Conservation (phyloP, 2,888 invertebrate genomes). For the Craniophora ligustri region DNA sequence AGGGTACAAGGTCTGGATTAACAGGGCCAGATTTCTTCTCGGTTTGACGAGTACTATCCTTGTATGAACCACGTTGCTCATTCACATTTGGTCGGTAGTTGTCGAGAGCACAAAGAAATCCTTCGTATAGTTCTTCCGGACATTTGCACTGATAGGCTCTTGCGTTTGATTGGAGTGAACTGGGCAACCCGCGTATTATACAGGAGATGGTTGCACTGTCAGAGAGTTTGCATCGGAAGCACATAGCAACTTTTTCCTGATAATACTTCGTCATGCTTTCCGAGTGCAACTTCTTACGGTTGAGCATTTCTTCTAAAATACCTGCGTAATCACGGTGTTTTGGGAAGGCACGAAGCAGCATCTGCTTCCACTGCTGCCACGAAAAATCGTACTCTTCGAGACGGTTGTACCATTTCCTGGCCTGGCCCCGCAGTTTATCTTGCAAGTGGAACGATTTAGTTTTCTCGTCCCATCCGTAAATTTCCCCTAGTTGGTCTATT, state of each 20-base stretch:
- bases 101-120: neutral
- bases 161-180: neutral
- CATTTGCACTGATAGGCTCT: neutral
- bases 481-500: neutral
- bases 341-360: too few species aligned
- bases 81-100: neutral
- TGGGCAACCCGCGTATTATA: neutral
- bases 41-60: neutral
- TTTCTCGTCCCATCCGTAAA: neutral
- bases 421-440: too few species aligned
- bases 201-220: neutral
- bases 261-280: neutral
- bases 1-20: neutral
- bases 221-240: neutral
- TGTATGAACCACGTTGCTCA: neutral
- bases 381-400: too few species aligned
- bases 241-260: too few species aligned
- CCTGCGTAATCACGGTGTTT: neutral
- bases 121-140: constrained; percentile 1
- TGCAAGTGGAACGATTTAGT: too few species aligned
- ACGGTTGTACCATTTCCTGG: too few species aligned
- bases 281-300: neutral
- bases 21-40: neutral
- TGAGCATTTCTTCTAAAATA: neutral
- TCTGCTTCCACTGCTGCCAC: too few species aligned